Conservation (phyloP, 2,113 vertebrate genomes). For the Labeo catla region DNA sequence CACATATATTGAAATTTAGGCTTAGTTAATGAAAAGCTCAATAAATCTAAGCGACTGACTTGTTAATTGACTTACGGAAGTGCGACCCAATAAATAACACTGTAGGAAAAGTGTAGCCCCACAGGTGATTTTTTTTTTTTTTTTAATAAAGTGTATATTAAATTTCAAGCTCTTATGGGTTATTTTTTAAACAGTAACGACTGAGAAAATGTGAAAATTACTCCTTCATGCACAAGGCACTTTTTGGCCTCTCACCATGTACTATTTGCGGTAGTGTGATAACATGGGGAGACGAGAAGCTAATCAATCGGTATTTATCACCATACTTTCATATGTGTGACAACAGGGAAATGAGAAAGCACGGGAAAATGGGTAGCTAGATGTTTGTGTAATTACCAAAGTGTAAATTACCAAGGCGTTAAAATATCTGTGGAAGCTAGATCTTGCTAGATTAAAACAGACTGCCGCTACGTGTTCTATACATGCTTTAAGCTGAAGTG, state of each 20-base stretch:
- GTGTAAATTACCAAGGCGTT: constrained; percentile 48
- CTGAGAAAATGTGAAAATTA: constrained; percentile 24
- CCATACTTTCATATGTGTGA: constrained; percentile 24
- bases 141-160: neutral
- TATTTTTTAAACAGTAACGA: neutral
- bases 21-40: neutral
- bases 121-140: neutral
- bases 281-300: constrained; percentile 17
- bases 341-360: constrained; percentile 32
- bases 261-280: constrained; percentile 24
- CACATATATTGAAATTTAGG: neutral
- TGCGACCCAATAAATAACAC: neutral
- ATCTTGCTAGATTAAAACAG: constrained; percentile 27
- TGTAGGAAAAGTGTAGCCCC: neutral
- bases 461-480: neutral
- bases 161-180: neutral
- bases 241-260: neutral
- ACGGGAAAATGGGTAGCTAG: neutral
- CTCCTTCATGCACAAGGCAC: neutral
- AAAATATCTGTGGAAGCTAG: constrained; percentile 26
- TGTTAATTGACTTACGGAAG: neutral
- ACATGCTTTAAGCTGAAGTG: constrained; percentile 14
- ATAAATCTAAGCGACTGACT: neutral
- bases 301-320: constrained; percentile 34
- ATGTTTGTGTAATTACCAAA: constrained; percentile 46